phyloP scores from a whole-genome alignment of 2,888 invertebrate species.

The Eumacrocentrus americanus region DNA sequence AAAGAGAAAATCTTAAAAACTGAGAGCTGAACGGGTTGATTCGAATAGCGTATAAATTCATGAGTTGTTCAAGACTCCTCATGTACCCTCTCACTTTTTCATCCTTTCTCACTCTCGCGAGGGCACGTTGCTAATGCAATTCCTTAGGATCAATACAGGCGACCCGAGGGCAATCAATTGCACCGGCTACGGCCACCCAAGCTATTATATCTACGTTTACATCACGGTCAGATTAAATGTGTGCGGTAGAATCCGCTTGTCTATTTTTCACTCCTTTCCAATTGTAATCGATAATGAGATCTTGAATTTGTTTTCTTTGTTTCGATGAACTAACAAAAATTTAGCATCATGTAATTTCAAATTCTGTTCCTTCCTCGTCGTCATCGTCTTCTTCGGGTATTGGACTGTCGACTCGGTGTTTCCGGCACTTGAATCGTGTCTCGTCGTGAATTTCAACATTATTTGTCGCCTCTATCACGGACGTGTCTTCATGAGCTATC shows the following conservation, averaged over 20 bases:
- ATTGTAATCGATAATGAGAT: not conserved
- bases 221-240: conserved; percentile 16
- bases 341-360: not conserved
- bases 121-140: conserved; percentile 22
- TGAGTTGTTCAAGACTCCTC: not conserved
- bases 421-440: conserved; percentile 16
- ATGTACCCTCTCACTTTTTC: not conserved
- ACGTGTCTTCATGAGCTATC: not conserved
- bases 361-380: conserved; percentile 14
- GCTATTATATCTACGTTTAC: conserved; percentile 23
- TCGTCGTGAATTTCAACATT: conserved; percentile 19
- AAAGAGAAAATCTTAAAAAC: conserved; percentile 2
- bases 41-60: conserved; percentile 4
- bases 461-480: not conserved
- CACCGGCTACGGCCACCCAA: conserved; percentile 23
- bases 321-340: not conserved
- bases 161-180: conserved; percentile 23
- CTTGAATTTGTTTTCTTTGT: no score
- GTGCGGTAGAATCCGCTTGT: conserved; percentile 3
- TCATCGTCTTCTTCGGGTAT: conserved; percentile 25
- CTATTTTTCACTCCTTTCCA: not conserved
- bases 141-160: conserved; percentile 18
- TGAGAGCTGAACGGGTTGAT: conserved; percentile 1
- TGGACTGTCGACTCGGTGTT: conserved; percentile 18
- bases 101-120: not conserved